Percentiles rank a stretch among this genome's conserved stretches.
These are phyloP conservation scores for Brachyhypopomus occidentalis DNA, from an alignment of 2,113 vertebrate species.

Conservation along the genomic window DNA sequence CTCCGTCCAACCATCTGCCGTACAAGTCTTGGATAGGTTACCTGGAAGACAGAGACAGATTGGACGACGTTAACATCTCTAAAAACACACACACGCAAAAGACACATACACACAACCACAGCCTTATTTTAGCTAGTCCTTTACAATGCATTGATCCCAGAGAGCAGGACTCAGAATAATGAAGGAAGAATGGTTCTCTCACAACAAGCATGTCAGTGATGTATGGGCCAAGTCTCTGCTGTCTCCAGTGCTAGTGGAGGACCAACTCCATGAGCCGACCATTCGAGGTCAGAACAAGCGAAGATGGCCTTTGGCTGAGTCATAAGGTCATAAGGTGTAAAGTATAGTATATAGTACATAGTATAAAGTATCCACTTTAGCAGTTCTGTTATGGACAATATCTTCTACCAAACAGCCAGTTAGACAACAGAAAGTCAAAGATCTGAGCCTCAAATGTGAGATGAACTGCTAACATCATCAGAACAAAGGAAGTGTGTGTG, in stretches of 20 bases:
- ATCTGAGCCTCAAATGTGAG: neutral
- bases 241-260: too few relatives aligned
- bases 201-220: too few relatives aligned
- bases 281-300: too few relatives aligned
- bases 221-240: too few relatives aligned
- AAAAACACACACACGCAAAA: neutral
- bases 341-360: too few relatives aligned
- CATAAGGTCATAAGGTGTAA: too few relatives aligned
- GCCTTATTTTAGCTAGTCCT: neutral
- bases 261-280: too few relatives aligned
- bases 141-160: too few relatives aligned
- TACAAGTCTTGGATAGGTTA: conserved; percentile 89
- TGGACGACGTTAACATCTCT: conserved; percentile 19
- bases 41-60: conserved; percentile 67
- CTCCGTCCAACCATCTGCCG: conserved; percentile 82
- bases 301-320: too few relatives aligned
- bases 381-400: neutral
- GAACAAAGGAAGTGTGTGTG: neutral
- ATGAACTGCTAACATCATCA: conserved; percentile 9
- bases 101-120: conserved; percentile 4
- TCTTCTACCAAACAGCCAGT: neutral
- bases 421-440: neutral
- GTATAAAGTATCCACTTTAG: neutral
- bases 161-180: too few relatives aligned
- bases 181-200: too few relatives aligned